Percentiles rank a stretch among this genome's conserved stretches.
Evolutionary conservation across 2,113 vertebrate genomes (phyloP).

Genomic region (Dolichotis patagonum): DNA sequence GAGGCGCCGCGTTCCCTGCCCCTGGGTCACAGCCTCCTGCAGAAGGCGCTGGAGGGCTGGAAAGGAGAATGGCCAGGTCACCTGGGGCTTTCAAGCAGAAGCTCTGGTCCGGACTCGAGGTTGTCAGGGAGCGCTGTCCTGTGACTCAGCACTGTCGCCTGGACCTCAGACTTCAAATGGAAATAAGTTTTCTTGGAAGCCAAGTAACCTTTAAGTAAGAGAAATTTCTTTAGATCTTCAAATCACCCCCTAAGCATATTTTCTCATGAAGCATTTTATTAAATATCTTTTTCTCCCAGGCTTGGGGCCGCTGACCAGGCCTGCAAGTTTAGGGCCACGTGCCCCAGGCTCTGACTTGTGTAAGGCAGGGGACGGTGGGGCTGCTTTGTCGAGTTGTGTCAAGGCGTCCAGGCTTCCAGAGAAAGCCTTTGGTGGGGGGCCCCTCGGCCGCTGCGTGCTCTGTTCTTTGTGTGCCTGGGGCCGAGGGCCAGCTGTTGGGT

Average conservation of each 20-base stretch:
- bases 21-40: neutral
- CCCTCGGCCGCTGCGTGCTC: neutral
- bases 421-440: neutral
- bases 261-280: neutral
- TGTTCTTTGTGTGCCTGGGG: neutral
- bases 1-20: rapidly evolving
- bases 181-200: neutral
- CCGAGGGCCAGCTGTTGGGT: neutral
- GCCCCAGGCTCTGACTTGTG: neutral
- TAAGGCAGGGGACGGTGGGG: rapidly evolving
- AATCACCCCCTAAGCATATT: neutral
- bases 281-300: neutral
- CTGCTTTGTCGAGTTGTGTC: neutral
- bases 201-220: neutral
- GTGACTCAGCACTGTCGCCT: neutral
- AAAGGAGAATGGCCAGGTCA: neutral
- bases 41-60: neutral
- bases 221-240: neutral
- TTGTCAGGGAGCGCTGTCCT: neutral
- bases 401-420: neutral
- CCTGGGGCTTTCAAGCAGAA: neutral
- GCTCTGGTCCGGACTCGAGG: neutral
- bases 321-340: rapidly evolving
- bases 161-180: neutral
- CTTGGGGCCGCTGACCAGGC: neutral